Evolutionary conservation across 2,113 vertebrate genomes (phyloP).

Genomic region (Neogale vison): DNA sequence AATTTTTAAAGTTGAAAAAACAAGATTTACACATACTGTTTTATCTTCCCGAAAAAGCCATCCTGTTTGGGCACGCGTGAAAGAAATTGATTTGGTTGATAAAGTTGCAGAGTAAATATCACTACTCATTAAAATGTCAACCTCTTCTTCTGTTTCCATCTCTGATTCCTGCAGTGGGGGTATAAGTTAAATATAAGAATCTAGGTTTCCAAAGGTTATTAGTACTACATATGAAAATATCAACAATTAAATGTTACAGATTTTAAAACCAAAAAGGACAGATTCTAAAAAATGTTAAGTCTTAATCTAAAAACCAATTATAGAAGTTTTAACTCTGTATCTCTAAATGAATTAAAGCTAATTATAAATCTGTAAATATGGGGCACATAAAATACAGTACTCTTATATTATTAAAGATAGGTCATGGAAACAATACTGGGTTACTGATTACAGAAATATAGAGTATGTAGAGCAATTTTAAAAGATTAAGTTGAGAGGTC

Average conservation of each 20-base stretch:
- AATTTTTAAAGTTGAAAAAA: constrained; percentile 41
- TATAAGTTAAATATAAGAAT: constrained; percentile 49
- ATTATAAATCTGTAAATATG: background rate
- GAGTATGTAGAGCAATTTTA: background rate
- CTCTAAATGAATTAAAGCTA: background rate
- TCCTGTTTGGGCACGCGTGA: constrained; percentile 95
- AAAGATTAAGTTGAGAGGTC: constrained; percentile 38
- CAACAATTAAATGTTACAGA: background rate
- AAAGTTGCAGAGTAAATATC: constrained; percentile 98
- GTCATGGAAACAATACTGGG: background rate
- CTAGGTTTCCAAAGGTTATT: constrained; percentile 29
- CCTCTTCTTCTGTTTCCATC: constrained; percentile 99
- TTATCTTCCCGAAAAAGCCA: constrained; percentile 99
- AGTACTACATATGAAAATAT: constrained; percentile 22
- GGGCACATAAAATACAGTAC: background rate
- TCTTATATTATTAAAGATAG: background rate
- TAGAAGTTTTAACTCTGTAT: background rate
- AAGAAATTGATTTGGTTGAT: constrained; percentile 99
- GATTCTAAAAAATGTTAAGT: background rate
- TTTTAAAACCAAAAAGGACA: constrained; percentile 23
- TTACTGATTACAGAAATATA: background rate
- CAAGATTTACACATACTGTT: constrained; percentile 88
- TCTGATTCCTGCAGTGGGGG: constrained; percentile 92
- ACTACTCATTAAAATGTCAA: constrained; percentile 99
- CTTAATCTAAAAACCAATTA: constrained; percentile 1